phyloP scores from a whole-genome alignment of 1,140 invertebrate species.

The Cecropterus lyciades region DNA sequence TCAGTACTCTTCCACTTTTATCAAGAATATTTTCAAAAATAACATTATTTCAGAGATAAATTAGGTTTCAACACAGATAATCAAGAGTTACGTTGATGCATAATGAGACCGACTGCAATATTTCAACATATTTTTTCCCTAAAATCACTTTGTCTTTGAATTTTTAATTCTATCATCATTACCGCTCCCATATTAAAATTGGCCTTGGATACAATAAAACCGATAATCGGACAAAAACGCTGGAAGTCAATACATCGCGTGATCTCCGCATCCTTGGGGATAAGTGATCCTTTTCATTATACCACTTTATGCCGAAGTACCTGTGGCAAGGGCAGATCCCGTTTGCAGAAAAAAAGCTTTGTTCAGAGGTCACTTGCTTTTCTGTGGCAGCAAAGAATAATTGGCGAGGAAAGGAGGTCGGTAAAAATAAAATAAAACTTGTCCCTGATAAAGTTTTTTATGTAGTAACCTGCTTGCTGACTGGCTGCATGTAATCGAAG shows the following conservation, averaged over 20 bases:
- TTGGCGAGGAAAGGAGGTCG: neutral
- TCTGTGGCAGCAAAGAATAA: neutral
- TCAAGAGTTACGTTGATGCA: no score
- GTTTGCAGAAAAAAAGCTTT: slow-evolving; percentile 38
- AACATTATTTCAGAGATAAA: no score
- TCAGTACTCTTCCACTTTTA: no score
- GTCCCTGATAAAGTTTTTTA: no score
- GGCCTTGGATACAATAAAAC: slow-evolving; percentile 45
- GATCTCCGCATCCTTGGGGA: slow-evolving; percentile 48
- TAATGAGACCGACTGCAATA: no score
- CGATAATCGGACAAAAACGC: slow-evolving; percentile 39
- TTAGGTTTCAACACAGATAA: no score
- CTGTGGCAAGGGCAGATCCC: slow-evolving; percentile 52
- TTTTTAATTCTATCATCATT: no score
- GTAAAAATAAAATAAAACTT: neutral
- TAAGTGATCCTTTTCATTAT: slow-evolving; percentile 56
- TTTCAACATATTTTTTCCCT: no score
- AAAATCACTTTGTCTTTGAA: no score
- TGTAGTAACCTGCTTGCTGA: no score
- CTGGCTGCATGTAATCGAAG: no score
- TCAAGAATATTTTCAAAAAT: no score
- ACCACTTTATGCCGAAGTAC: slow-evolving; percentile 27
- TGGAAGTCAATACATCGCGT: slow-evolving; percentile 55
- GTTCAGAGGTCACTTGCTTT: slow-evolving; percentile 31
- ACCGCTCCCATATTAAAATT: slow-evolving; percentile 35